These are phyloP conservation scores for Ciconia boyciana DNA, from an alignment of 2,113 vertebrate genomes.

Conservation along the genomic window DNA sequence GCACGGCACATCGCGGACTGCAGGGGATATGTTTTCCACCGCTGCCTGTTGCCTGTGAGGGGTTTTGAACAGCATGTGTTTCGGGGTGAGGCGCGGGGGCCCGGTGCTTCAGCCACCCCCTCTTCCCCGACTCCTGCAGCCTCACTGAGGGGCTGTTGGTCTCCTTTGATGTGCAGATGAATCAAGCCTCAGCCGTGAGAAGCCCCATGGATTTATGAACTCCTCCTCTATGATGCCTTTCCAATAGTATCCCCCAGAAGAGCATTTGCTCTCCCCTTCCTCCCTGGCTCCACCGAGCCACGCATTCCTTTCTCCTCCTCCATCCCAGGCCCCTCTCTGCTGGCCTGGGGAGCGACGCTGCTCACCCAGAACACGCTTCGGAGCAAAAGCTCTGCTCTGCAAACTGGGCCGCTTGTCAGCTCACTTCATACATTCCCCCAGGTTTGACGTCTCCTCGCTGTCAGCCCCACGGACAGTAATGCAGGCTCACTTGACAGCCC, in stretches of 20 bases:
- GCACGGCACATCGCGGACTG: rapidly evolving
- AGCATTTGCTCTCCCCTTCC: conserved; percentile 26
- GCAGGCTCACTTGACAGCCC: neutral
- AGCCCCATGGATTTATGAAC: conserved; percentile 53
- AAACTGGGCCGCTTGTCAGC: neutral
- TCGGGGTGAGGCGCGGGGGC: neutral
- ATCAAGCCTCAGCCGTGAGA: neutral
- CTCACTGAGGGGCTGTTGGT: neutral
- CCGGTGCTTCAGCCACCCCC: neutral
- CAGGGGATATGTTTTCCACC: neutral
- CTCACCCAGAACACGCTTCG: rapidly evolving
- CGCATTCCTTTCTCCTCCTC: conserved; percentile 54
- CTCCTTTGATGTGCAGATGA: conserved; percentile 51
- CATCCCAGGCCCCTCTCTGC: neutral
- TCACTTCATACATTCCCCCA: neutral
- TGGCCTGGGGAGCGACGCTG: neutral
- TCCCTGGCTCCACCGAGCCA: neutral
- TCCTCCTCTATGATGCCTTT: conserved; percentile 60
- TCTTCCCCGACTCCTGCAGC: neutral
- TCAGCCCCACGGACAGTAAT: neutral
- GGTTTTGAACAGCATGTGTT: neutral
- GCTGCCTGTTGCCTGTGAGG: rapidly evolving
- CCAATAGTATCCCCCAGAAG: conserved; percentile 49
- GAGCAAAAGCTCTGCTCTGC: neutral
- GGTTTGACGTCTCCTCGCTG: neutral